Conservation (phyloP, 2,797 vertebrate species). For the Oreochromis mossambicus region DNA sequence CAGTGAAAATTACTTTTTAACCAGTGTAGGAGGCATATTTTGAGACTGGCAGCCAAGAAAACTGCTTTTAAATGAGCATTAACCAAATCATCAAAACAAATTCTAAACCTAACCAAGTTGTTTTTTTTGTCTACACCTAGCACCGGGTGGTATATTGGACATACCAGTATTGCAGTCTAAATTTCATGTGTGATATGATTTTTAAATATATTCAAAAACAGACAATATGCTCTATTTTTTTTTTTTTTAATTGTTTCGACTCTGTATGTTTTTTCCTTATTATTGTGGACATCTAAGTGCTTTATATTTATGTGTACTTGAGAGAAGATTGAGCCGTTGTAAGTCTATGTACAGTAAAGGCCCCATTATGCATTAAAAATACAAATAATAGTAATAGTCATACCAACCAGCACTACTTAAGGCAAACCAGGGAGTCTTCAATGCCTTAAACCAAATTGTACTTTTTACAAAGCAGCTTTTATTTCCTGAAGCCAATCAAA, state of each 20-base stretch:
- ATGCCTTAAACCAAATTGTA: background rate
- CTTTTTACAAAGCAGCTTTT: background rate
- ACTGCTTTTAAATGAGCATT: background rate
- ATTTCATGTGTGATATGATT: background rate
- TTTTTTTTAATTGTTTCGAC: background rate
- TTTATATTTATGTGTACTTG: background rate
- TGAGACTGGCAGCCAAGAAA: background rate
- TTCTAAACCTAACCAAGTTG: background rate
- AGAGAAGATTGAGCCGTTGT: background rate
- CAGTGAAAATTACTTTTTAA: background rate
- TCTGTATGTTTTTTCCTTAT: background rate
- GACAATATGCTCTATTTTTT: background rate
- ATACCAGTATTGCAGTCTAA: background rate
- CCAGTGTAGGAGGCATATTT: background rate
- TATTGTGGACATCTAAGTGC: background rate
- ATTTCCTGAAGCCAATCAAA: background rate
- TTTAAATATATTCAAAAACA: background rate
- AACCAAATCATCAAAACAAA: background rate
- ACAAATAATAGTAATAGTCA: background rate
- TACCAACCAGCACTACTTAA: background rate
- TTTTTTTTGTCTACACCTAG: background rate
- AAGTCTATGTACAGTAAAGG: background rate
- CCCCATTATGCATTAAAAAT: background rate
- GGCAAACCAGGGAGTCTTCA: background rate
- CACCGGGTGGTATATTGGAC: too few species aligned